Conservation (phyloP, 2,113 vertebrate genomes). For the Casuarius casuarius region DNA sequence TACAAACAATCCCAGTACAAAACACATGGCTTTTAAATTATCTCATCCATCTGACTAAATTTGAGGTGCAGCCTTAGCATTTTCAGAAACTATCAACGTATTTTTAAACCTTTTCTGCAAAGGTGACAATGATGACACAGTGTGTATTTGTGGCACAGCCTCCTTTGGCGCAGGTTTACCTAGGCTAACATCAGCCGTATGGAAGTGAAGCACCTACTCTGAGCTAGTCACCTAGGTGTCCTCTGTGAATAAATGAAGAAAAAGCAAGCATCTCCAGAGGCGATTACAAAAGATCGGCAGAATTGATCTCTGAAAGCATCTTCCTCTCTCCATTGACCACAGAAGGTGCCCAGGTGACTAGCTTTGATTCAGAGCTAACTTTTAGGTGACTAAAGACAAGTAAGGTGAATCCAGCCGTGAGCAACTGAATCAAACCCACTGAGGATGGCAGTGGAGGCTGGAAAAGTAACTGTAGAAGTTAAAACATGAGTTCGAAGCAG, state of each 20-base stretch:
- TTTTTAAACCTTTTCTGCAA: slow-evolving; percentile 24
- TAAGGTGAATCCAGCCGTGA: not conserved
- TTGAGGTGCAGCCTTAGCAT: not conserved
- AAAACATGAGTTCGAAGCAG: slow-evolving; percentile 7
- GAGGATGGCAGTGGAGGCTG: not conserved
- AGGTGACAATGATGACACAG: not conserved
- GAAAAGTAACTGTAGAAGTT: slow-evolving; percentile 17
- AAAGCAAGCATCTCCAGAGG: not conserved
- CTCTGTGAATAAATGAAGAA: not conserved
- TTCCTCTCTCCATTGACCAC: not conserved
- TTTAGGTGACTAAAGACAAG: not conserved
- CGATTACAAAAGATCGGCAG: not conserved
- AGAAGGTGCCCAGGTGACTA: not conserved
- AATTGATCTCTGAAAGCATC: not conserved
- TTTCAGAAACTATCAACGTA: slow-evolving; percentile 22
- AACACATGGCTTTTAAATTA: slow-evolving; percentile 16
- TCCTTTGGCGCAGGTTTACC: accelerated
- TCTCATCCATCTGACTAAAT: not conserved
- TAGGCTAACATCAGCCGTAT: accelerated
- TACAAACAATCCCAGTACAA: not conserved
- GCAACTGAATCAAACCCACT: not conserved
- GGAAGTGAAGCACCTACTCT: not conserved
- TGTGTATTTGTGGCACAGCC: accelerated
- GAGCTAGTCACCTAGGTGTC: not conserved
- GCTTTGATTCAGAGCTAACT: not conserved